Percentiles rank a stretch among this genome's conserved stretches.
These are phyloP conservation scores for Catharus bicknelli DNA, from an alignment of 2,113 vertebrate species.

Conservation along the genomic window DNA sequence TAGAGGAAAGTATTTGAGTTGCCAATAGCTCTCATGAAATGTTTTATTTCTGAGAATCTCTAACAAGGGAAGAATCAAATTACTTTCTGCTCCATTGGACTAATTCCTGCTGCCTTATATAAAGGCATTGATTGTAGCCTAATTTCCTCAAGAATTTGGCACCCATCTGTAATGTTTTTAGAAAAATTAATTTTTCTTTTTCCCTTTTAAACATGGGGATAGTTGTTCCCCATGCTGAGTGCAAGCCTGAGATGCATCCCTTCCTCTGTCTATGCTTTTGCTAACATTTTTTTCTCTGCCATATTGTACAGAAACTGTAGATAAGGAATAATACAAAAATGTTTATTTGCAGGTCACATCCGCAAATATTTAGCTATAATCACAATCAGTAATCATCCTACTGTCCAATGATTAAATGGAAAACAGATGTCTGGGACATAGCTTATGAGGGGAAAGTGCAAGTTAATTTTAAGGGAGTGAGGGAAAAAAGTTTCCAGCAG, in stretches of 20 bases:
- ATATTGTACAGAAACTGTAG: slow-evolving; percentile 1
- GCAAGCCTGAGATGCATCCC: neutral
- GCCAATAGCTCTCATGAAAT: neutral
- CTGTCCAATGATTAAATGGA: slow-evolving; percentile 38
- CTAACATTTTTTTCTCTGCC: neutral
- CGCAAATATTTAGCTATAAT: slow-evolving; percentile 20
- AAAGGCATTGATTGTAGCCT: neutral
- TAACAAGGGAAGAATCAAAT: neutral
- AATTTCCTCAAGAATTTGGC: slow-evolving; percentile 45
- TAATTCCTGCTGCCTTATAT: neutral
- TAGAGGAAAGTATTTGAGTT: neutral
- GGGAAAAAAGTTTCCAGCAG: neutral
- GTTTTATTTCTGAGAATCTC: neutral
- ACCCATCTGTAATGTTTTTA: neutral
- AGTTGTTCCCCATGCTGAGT: neutral
- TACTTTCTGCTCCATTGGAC: neutral
- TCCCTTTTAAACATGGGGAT: neutral
- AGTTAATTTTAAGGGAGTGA: slow-evolving; percentile 1
- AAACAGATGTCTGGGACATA: slow-evolving; percentile 49
- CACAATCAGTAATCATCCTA: neutral
- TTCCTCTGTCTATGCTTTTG: neutral
- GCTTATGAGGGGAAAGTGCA: slow-evolving; percentile 11
- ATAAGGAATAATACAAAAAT: neutral
- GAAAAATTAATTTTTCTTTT: neutral
- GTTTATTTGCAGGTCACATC: slow-evolving; percentile 40